Conservation (phyloP, 2,113 vertebrate genomes). For the Megaptera novaeangliae region DNA sequence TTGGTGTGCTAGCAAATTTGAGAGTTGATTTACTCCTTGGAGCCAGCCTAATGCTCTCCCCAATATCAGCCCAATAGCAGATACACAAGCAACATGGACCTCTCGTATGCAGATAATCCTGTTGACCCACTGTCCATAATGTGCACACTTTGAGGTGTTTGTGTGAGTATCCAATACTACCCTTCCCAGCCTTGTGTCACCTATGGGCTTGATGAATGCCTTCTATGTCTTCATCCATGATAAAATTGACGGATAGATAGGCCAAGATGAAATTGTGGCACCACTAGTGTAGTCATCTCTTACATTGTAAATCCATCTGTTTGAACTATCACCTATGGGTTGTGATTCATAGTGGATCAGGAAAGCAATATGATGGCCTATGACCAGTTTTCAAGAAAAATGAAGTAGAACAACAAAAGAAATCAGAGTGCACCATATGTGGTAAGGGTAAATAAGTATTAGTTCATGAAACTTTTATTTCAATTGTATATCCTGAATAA, state of each 20-base stretch:
- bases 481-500: background rate
- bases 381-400: background rate
- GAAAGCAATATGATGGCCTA: background rate
- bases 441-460: background rate
- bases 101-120: background rate
- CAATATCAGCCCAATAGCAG: background rate
- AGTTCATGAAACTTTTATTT: slow-evolving; percentile 36
- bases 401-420: background rate
- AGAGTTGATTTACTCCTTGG: background rate
- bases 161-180: background rate
- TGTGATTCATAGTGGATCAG: background rate
- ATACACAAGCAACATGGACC: background rate
- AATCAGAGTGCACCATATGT: background rate
- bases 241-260: background rate
- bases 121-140: background rate
- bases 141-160: background rate
- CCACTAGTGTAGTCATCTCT: background rate
- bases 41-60: background rate
- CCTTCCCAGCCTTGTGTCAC: background rate
- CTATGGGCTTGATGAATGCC: background rate
- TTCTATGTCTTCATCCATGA: background rate
- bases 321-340: background rate
- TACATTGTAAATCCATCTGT: background rate
- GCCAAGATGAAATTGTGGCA: background rate
- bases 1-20: background rate